These are phyloP conservation scores for Acholoe squamosa DNA, from an alignment of 2,888 invertebrate species.

Conservation along the genomic window DNA sequence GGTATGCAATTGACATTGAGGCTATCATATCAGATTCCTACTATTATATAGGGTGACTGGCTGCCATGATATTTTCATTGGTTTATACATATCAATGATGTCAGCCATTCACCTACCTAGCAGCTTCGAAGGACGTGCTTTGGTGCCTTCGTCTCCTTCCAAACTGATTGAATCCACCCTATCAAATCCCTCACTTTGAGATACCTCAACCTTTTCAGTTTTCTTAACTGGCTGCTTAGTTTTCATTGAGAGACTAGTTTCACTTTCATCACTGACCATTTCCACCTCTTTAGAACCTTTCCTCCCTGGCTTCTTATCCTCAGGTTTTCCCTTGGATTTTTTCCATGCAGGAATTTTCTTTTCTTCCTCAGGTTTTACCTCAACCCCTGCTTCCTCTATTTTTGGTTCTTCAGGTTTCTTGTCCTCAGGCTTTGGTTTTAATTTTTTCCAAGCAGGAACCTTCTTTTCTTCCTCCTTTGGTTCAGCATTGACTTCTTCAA, in stretches of 20 bases:
- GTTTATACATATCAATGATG: background rate
- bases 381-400: background rate
- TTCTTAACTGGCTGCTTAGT: background rate
- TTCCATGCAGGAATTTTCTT: constrained; percentile 3
- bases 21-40: background rate
- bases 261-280: background rate
- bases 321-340: constrained; percentile 12
- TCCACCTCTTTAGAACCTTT: background rate
- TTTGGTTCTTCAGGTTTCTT: constrained; percentile 54
- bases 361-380: constrained; percentile 15
- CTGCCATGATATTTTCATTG: background rate
- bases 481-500: background rate
- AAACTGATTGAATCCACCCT: constrained; percentile 16
- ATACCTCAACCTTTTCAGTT: constrained; percentile 25
- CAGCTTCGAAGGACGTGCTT: background rate
- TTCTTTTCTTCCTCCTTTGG: constrained; percentile 26
- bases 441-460: constrained; percentile 7
- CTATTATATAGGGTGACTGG: background rate
- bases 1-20: background rate
- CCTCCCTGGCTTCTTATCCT: constrained; percentile 22
- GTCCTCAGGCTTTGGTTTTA: background rate
- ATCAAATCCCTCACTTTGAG: constrained; percentile 9
- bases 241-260: background rate
- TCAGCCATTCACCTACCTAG: constrained; percentile 57
- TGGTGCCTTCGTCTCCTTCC: constrained; percentile 19